Conservation (phyloP, 2,113 vertebrate species). For the Serinus canaria region DNA sequence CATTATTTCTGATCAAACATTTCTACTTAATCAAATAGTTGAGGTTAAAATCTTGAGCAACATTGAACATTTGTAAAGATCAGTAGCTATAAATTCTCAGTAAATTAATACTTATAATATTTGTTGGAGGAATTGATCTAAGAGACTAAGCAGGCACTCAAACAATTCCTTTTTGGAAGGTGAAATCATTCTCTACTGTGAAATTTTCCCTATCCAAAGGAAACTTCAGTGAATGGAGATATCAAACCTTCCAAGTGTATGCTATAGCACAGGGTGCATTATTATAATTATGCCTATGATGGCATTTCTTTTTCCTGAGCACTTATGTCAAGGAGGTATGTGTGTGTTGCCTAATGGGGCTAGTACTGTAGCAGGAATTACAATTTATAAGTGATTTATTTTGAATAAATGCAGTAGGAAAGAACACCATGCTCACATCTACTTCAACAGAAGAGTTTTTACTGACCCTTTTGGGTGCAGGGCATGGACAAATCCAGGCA, state of each 20-base stretch:
- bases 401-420: not conserved
- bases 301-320: not conserved
- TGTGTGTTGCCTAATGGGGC: not conserved
- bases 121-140: not conserved
- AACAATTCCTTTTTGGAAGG: not conserved
- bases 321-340: not conserved
- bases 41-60: conserved; percentile 31
- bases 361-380: not conserved
- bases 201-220: not conserved
- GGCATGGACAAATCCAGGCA: not conserved
- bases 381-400: not conserved
- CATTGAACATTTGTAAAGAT: not conserved
- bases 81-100: not conserved
- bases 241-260: not conserved
- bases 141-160: not conserved
- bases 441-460: not conserved
- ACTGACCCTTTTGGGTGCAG: not conserved
- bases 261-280: not conserved
- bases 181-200: not conserved
- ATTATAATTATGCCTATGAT: not conserved
- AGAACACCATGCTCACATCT: not conserved
- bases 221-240: not conserved
- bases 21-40: conserved; percentile 25
- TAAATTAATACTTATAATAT: not conserved
- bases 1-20: not conserved